These are phyloP conservation scores for Daphoenositta chrysoptera DNA, from an alignment of 2,113 vertebrate genomes.

Conservation along the genomic window DNA sequence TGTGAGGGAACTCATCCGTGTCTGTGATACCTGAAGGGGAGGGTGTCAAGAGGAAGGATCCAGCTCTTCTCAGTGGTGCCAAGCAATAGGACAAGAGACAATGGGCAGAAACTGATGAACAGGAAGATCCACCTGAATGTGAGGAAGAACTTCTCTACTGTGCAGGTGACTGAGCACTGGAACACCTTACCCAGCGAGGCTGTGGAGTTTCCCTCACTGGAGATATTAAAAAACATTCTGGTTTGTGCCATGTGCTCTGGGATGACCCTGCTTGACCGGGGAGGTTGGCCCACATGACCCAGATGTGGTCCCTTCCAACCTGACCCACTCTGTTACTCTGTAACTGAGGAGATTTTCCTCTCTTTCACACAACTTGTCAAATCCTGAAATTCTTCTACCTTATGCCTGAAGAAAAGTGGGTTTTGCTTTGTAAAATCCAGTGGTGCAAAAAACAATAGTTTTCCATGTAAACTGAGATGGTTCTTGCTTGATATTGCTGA, in stretches of 20 bases:
- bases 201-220: neutral
- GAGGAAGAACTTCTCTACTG: neutral
- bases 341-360: neutral
- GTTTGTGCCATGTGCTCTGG: neutral
- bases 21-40: neutral
- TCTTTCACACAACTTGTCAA: neutral
- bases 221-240: neutral
- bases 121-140: neutral
- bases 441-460: neutral
- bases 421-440: neutral
- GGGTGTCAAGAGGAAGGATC: neutral
- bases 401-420: accelerated
- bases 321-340: neutral
- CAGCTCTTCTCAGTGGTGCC: neutral
- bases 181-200: neutral
- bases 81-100: neutral
- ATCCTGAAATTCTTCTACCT: neutral
- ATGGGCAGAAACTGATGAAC: neutral
- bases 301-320: neutral
- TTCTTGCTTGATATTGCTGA: neutral
- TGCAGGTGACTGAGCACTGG: accelerated
- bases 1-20: too few species aligned
- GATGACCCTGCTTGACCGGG: neutral
- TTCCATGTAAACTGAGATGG: neutral
- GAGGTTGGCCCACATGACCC: neutral